Evolutionary conservation across 2,113 vertebrate genomes (phyloP).

Genomic region (Cyprinodon brontotheroides): DNA sequence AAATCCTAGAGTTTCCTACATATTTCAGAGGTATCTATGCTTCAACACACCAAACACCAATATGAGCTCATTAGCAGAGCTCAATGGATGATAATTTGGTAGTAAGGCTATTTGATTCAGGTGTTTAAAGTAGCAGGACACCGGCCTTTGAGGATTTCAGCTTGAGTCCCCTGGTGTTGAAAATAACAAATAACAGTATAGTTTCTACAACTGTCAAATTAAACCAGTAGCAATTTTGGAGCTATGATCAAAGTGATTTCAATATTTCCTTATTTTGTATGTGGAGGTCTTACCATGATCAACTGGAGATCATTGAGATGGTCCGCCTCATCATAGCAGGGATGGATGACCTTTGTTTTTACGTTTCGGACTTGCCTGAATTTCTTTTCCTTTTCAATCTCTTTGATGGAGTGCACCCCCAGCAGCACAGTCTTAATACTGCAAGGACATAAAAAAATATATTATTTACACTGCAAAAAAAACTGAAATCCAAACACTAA

Average conservation of each 20-base stretch:
- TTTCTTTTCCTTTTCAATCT: constrained; percentile 17
- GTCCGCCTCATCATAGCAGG: constrained; percentile 3
- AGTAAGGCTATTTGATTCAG: too few relatives aligned
- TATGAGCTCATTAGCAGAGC: too few relatives aligned
- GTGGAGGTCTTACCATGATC: constrained; percentile 63
- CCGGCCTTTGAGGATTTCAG: too few relatives aligned
- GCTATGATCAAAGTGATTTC: neutral
- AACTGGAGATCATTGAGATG: constrained; percentile 71
- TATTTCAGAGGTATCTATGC: too few relatives aligned
- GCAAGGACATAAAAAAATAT: neutral
- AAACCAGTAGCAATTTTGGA: neutral
- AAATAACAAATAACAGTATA: neutral
- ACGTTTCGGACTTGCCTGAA: constrained; percentile 46
- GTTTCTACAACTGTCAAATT: neutral
- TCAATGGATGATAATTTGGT: too few relatives aligned
- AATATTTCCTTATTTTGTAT: neutral
- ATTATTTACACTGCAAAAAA: neutral
- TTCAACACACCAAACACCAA: too few relatives aligned
- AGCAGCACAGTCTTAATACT: constrained; percentile 55
- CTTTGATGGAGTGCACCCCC: constrained; percentile 66
- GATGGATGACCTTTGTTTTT: constrained; percentile 28
- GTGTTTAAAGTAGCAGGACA: too few relatives aligned
- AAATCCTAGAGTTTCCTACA: too few relatives aligned
- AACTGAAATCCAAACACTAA: too few relatives aligned
- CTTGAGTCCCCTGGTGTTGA: too few relatives aligned